Percentiles rank a stretch among this genome's conserved stretches.
Evolutionary conservation across 2,797 vertebrate species (phyloP).

Genomic region (Rhadinocentrus ornatus): DNA sequence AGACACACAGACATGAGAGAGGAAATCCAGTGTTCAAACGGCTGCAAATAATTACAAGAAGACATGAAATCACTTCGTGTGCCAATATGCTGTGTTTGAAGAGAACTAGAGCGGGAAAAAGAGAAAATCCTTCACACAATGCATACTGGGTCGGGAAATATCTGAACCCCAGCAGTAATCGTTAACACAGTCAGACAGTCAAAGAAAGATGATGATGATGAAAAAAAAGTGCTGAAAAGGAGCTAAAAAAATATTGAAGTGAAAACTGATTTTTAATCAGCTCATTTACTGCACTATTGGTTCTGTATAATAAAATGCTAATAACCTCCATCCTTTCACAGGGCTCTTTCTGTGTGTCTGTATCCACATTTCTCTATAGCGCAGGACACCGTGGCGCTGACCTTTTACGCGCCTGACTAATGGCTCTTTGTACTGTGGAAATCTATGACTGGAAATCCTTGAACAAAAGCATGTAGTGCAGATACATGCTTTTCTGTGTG

Average conservation of each 20-base stretch:
- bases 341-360: constrained; percentile 18
- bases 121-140: neutral
- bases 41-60: neutral
- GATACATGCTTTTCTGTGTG: constrained; percentile 3
- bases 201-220: constrained; percentile 24
- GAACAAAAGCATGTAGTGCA: constrained; percentile 17
- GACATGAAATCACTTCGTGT: neutral
- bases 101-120: neutral
- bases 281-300: constrained; percentile 39
- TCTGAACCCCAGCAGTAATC: constrained; percentile 13
- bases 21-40: neutral
- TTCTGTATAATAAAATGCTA: constrained; percentile 52
- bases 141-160: constrained; percentile 2
- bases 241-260: neutral
- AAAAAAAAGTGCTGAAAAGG: constrained; percentile 24
- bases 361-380: constrained; percentile 21
- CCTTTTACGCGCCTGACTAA: constrained; percentile 31
- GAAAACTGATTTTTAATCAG: constrained; percentile 33
- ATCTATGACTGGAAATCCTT: constrained; percentile 12
- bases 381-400: constrained; percentile 22
- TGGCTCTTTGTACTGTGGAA: constrained; percentile 20
- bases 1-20: neutral
- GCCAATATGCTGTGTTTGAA: neutral
- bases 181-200: neutral
- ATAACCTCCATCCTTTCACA: constrained; percentile 42